phyloP scores from a whole-genome alignment of 2,113 vertebrate genomes.

The Struthidea cinerea region DNA sequence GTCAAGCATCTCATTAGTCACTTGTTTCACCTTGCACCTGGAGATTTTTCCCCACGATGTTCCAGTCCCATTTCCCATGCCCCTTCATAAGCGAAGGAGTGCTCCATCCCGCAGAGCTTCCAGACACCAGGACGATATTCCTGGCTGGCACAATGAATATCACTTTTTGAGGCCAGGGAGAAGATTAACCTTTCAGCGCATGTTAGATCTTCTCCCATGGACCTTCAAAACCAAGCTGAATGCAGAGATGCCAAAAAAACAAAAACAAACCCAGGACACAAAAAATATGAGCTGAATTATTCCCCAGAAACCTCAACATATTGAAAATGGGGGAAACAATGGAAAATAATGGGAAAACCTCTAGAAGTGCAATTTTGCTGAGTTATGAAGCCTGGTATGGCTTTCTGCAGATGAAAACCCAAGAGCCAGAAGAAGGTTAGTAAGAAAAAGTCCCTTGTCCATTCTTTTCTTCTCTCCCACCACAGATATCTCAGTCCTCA shows the following conservation, averaged over 20 bases:
- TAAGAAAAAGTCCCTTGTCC: neutral
- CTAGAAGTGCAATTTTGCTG: neutral
- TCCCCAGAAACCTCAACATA: neutral
- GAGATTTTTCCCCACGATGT: neutral
- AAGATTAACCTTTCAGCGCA: neutral
- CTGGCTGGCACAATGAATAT: neutral
- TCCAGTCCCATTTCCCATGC: neutral
- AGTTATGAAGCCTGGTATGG: neutral
- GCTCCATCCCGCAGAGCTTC: neutral
- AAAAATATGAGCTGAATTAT: neutral
- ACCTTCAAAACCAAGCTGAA: neutral
- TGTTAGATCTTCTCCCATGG: neutral
- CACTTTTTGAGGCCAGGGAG: neutral
- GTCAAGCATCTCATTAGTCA: neutral
- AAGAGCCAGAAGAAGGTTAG: neutral
- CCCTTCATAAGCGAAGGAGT: neutral
- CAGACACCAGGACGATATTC: neutral
- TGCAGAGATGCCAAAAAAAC: neutral
- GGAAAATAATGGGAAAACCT: neutral
- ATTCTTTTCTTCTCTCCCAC: neutral
- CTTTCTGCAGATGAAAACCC: neutral
- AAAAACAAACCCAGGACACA: neutral
- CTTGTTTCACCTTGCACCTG: neutral
- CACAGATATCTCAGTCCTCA: neutral
- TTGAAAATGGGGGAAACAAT: neutral